These are phyloP conservation scores for Mallotus villosus DNA, from an alignment of 2,797 vertebrate species.

Conservation along the genomic window DNA sequence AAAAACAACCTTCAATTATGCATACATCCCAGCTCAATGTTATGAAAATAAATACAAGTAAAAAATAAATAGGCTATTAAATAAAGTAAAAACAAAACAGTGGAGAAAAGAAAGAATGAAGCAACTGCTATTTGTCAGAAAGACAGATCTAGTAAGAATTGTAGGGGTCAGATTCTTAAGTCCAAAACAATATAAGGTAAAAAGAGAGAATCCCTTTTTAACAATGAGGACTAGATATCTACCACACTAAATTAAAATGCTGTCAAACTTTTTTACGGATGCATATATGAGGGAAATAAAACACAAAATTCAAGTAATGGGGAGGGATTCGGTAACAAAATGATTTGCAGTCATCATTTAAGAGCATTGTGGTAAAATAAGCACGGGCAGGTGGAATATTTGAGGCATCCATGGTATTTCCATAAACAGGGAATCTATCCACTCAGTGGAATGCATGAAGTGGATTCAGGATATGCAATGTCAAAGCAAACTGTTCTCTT, in stretches of 20 bases:
- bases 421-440: slow-evolving; percentile 48
- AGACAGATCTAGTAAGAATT: slow-evolving; percentile 43
- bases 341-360: slow-evolving; percentile 69
- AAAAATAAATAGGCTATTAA: slow-evolving; percentile 86
- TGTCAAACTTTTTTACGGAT: not conserved
- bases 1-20: slow-evolving; percentile 71
- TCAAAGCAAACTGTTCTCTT: slow-evolving; percentile 20
- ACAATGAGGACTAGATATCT: slow-evolving; percentile 35
- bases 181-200: slow-evolving; percentile 39
- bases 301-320: slow-evolving; percentile 70
- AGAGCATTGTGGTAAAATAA: slow-evolving; percentile 47
- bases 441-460: slow-evolving; percentile 33
- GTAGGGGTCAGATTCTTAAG: slow-evolving; percentile 21
- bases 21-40: slow-evolving; percentile 74
- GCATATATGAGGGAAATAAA: not conserved
- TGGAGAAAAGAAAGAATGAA: slow-evolving; percentile 48
- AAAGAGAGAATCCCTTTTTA: slow-evolving; percentile 56
- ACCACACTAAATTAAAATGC: not conserved
- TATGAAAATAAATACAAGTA: slow-evolving; percentile 79
- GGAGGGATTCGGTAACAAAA: slow-evolving; percentile 67
- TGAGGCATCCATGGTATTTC: slow-evolving; percentile 26
- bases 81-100: slow-evolving; percentile 74
- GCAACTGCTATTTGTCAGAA: slow-evolving; percentile 45
- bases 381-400: slow-evolving; percentile 21
- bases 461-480: not conserved